These are phyloP conservation scores for Takifugu rubripes DNA, from an alignment of 2,797 vertebrate genomes.

Conservation along the genomic window DNA sequence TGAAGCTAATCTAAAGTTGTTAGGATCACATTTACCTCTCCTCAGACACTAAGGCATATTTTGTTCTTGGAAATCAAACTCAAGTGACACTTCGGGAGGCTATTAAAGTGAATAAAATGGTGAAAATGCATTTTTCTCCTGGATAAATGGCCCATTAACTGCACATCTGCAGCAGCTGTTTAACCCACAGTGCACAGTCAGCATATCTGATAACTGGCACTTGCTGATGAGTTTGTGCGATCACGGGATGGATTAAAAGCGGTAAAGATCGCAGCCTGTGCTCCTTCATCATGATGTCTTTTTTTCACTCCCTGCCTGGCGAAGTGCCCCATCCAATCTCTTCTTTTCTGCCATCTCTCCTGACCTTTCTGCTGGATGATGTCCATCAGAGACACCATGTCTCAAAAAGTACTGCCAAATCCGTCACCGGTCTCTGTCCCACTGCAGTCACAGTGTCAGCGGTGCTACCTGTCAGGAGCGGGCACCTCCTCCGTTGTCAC, in stretches of 20 bases:
- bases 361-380: slow-evolving; percentile 42
- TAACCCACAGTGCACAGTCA: slow-evolving; percentile 42
- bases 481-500: slow-evolving; percentile 22
- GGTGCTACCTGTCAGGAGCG: slow-evolving; percentile 36
- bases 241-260: slow-evolving; percentile 16
- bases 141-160: slow-evolving; percentile 37
- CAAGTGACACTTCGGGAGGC: not conserved
- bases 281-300: slow-evolving; percentile 15
- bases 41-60: not conserved
- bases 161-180: slow-evolving; percentile 41
- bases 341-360: slow-evolving; percentile 36
- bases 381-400: slow-evolving; percentile 6
- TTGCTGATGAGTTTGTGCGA: slow-evolving; percentile 25
- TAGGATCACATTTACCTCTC: not conserved
- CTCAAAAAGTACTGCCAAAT: slow-evolving; percentile 11
- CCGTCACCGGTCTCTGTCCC: slow-evolving; percentile 1
- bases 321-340: slow-evolving; percentile 20
- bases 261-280: slow-evolving; percentile 12
- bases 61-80: not conserved
- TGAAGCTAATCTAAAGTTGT: too few species aligned
- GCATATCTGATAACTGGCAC: slow-evolving; percentile 60
- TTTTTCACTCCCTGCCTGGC: slow-evolving; percentile 23
- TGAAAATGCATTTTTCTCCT: slow-evolving; percentile 1
- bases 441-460: slow-evolving; percentile 25
- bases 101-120: not conserved